Evolutionary conservation across 2,113 vertebrate species (phyloP), one percentile per base, ranked within the genome.

Genomic region (Caranx melampygus): DNA sequence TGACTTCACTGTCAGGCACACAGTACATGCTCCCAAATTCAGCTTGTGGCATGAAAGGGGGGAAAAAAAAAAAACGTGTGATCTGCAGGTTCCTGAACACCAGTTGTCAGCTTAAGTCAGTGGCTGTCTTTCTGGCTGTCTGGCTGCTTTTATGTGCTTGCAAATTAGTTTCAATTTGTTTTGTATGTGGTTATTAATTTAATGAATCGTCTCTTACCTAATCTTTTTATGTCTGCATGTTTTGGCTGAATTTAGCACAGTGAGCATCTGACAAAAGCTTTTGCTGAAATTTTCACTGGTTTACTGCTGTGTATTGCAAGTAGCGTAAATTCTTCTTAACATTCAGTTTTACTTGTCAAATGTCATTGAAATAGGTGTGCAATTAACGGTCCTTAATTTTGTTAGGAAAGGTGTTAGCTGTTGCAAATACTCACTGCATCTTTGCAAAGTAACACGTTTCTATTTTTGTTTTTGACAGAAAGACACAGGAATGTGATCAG

Each of bases 91-190:
- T 84, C 37, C 54, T 70, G 15, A 76, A 66, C 62, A 42, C 49
- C 59, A 60, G 63, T 65, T 79, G 55, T 84, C 75, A 69, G 40
- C 65, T 69, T 75, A 57, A 72, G 51, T 37, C 61, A 78, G 78
- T 54, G 20, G 52, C 61, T 71, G 60, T 58, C 42, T 78, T 73
- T 78, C 70, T 60, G 40, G 33, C 34, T 63, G 37, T 60, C 26
- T 64, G 21, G 40, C 62, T 75, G 54, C 37, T 79, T 72, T 74
- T 61, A 47, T 16, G 37, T 26, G 64, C 63, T 44, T 31, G 33
- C 40, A 73, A 81, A 85, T 74, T n/a, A 42, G 40, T 42, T 42
- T 10, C 6, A 60, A 72, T 6, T 78, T 34, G 35, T 70, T 26
- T 21, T n/a, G 20, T n/a, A 2, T 15, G 10, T 21, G 40, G n/a